phyloP scores from a whole-genome alignment of 2,888 invertebrate species.

The Plemyria rubiginata region DNA sequence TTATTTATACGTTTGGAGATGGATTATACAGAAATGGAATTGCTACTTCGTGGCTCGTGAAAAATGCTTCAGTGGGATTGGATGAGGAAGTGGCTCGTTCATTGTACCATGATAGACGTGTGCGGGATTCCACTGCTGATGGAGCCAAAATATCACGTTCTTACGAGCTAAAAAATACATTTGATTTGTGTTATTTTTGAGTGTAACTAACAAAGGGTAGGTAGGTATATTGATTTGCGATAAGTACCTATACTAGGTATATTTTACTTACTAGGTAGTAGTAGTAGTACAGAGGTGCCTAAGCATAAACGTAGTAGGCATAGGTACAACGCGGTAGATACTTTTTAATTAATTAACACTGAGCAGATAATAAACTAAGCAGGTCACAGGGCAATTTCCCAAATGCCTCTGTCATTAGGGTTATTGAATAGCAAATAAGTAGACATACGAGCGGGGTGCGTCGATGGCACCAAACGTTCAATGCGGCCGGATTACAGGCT shows the following conservation, averaged over 20 bases:
- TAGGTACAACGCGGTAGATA: not conserved
- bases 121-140: constrained; percentile 1
- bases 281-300: not conserved
- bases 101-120: constrained; percentile 12
- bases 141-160: constrained; percentile 1
- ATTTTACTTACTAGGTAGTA: too few relatives aligned
- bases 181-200: too few relatives aligned
- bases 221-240: too few relatives aligned
- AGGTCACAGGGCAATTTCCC: constrained; percentile 36
- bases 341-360: constrained; percentile 3
- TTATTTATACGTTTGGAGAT: constrained; percentile 59
- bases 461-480: constrained; percentile 60
- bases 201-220: too few relatives aligned
- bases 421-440: constrained; percentile 68
- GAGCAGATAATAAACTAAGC: not conserved
- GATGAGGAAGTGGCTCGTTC: constrained; percentile 21
- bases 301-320: not conserved
- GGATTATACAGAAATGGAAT: constrained; percentile 36
- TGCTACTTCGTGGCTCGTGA: constrained; percentile 26
- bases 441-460: constrained; percentile 47
- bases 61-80: constrained; percentile 24
- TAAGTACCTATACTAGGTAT: too few relatives aligned
- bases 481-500: constrained; percentile 77
- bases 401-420: constrained; percentile 53
- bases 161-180: not conserved